Evolutionary conservation across 2,113 vertebrate species (phyloP).

Genomic region (Cephalopholis sonnerati): DNA sequence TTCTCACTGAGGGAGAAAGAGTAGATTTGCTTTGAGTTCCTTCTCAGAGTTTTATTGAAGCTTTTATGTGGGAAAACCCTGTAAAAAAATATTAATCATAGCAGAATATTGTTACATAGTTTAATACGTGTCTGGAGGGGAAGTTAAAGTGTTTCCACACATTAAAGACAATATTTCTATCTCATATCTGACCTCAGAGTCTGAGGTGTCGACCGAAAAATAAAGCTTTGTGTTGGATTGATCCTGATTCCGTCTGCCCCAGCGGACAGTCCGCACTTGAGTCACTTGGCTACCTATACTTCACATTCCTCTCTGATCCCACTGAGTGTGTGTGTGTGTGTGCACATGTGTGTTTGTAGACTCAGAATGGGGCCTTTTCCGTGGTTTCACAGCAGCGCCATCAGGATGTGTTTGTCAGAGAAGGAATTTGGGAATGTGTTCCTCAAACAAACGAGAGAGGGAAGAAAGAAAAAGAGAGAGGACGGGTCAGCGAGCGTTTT

Average conservation of each 20-base stretch:
- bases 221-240: slow-evolving; percentile 60
- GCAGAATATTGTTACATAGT: no score
- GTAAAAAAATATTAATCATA: no score
- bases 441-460: slow-evolving; percentile 78
- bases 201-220: slow-evolving; percentile 38
- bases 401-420: slow-evolving; percentile 80
- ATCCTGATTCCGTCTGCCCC: slow-evolving; percentile 57
- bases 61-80: no score
- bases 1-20: no score
- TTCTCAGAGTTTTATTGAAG: no score
- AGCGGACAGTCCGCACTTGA: slow-evolving; percentile 58
- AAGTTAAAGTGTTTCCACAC: not conserved
- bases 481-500: slow-evolving; percentile 70
- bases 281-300: slow-evolving; percentile 71
- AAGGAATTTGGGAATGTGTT: slow-evolving; percentile 81
- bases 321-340: slow-evolving; percentile 29
- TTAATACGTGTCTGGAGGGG: no score
- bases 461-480: slow-evolving; percentile 36
- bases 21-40: no score
- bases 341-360: slow-evolving; percentile 52
- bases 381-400: slow-evolving; percentile 73
- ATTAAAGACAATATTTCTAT: slow-evolving; percentile 18
- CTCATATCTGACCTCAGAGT: slow-evolving; percentile 14
- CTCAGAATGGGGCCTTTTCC: slow-evolving; percentile 71
- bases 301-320: slow-evolving; percentile 76